Base-by-base conservation (phyloP, 2,888 invertebrate species). In the Drosophila phalerata region DNA sequence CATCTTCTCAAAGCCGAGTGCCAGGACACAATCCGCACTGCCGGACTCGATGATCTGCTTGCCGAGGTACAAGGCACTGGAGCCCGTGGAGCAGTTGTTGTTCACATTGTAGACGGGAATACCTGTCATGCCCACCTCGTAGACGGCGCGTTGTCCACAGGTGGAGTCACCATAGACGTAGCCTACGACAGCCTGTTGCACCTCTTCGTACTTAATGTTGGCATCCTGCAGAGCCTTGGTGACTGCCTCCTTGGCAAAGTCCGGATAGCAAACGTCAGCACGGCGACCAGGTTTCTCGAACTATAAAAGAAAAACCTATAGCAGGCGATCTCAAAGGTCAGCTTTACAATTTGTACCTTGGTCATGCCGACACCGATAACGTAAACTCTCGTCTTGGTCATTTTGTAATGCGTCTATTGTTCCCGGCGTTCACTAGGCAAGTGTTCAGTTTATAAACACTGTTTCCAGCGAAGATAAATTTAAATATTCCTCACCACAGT, bases 1-100 rank as follows among this genome's bases (percentile, higher is more conserved):
- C 99, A 99, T 99, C 93, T 99, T 99, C 91, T 99, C 99, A 92
- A 99, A 99, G 4, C 99, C 99, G 30, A 99, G 93, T 1, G 98
- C 99, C 62, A 99, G 93, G 0, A 97, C 96, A 90, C 99, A 97
- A 84, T 98, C 97, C 15, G 96, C 95, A 85, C 95, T 94, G 11
- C 98, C 98, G 72, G 96, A 95, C 93, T 98, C 97, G 13, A 99
- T 94, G 22, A 98, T 94, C 92, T 99, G 98, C 91, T 98, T 98
- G 0, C 96, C 98, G 89, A 99, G 93, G 90, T 96, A 95, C 5
- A 99, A 92, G 1, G 99, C 99, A 58, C 97, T 97, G 0, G 99
- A 97, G 28, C 99, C 99, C 2, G 99, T 99, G 0, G 99, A 97
- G 91, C 99, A 99, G 91, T 99, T 99, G 92, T 99, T 99, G 93